Evolutionary conservation across 2,797 vertebrate species (phyloP).

Genomic region (Oreochromis mossambicus): DNA sequence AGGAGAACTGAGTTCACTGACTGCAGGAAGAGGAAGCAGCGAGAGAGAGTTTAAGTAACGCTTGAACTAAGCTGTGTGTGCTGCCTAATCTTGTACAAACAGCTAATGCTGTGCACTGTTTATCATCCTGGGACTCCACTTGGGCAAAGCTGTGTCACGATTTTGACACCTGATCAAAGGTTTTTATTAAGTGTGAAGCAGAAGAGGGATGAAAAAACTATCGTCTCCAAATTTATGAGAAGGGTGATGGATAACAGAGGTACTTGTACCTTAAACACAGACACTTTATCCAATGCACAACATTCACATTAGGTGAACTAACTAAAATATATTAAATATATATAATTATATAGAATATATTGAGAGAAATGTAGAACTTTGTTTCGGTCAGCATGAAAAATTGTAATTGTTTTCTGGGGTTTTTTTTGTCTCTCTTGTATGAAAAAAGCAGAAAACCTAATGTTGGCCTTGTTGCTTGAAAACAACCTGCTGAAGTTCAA

Average conservation of each 20-base stretch:
- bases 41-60: slow-evolving; percentile 14
- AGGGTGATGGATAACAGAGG: neutral
- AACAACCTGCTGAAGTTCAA: neutral
- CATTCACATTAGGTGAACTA: neutral
- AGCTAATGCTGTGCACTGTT: slow-evolving; percentile 26
- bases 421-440: neutral
- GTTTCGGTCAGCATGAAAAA: neutral
- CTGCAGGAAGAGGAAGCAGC: slow-evolving; percentile 10
- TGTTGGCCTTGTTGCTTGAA: neutral
- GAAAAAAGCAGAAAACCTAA: neutral
- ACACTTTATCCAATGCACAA: neutral
- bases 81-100: slow-evolving; percentile 66
- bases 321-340: neutral
- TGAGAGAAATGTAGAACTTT: neutral
- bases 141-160: neutral
- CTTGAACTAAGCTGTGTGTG: slow-evolving; percentile 58
- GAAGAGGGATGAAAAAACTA: neutral
- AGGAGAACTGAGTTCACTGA: neutral
- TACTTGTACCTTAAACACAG: neutral
- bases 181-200: neutral
- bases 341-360: neutral
- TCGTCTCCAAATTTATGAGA: neutral
- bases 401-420: neutral
- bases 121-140: neutral
- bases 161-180: neutral